These are phyloP conservation scores for Subacronicta megacephala DNA, from an alignment of 2,888 invertebrate genomes.

Conservation along the genomic window DNA sequence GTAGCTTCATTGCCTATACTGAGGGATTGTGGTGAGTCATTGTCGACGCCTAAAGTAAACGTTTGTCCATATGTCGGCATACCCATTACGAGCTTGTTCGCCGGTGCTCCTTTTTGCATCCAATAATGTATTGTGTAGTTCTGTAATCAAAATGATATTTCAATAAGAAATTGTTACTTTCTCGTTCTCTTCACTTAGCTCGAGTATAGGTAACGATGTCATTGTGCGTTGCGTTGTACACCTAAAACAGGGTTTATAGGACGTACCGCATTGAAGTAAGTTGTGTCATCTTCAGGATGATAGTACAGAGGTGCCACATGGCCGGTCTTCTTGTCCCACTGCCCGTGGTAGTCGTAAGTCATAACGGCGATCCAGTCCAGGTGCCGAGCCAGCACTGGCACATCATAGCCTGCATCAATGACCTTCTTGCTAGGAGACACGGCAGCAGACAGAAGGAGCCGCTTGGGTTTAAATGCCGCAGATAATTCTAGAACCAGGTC, in stretches of 20 bases:
- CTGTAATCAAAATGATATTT: constrained; percentile 74
- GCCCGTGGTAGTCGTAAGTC: constrained; percentile 97
- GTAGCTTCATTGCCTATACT: constrained; percentile 79
- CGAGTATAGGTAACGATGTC: no score
- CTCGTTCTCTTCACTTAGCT: no score
- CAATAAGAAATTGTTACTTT: background rate
- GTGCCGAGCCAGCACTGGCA: constrained; percentile 92
- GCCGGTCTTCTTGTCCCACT: constrained; percentile 97
- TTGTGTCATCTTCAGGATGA: constrained; percentile 94
- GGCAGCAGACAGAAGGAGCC: constrained; percentile 94
- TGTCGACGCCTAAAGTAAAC: constrained; percentile 88
- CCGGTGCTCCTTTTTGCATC: constrained; percentile 95
- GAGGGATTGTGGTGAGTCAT: constrained; percentile 60
- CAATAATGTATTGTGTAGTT: constrained; percentile 97
- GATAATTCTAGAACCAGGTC: constrained; percentile 93
- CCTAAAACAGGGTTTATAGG: no score
- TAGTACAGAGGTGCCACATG: constrained; percentile 96
- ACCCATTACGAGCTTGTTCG: constrained; percentile 95
- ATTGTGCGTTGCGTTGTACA: no score
- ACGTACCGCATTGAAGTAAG: constrained; percentile 94
- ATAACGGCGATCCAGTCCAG: constrained; percentile 97
- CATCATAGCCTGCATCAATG: constrained; percentile 96
- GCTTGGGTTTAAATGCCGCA: constrained; percentile 91
- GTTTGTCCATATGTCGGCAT: constrained; percentile 97
- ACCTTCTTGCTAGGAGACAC: constrained; percentile 97